Evolutionary conservation across 2,888 invertebrate species (phyloP).

Genomic region (Drosophila fulvimacula): DNA sequence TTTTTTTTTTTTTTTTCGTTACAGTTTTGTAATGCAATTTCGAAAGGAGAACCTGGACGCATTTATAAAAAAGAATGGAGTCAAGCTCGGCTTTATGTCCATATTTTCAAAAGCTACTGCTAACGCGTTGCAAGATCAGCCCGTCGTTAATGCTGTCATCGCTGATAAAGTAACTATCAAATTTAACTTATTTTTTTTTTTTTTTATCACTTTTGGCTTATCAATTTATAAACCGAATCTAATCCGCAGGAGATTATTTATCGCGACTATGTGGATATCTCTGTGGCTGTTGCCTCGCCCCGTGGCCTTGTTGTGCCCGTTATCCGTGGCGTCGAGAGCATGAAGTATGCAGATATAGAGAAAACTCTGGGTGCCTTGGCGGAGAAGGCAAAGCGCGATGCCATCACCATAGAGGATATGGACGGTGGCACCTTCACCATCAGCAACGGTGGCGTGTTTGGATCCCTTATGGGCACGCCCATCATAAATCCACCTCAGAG

Average conservation of each 20-base stretch:
- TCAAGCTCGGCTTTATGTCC: slow-evolving; percentile 99
- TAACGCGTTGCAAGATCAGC: slow-evolving; percentile 96
- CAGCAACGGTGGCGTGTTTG: slow-evolving; percentile 99
- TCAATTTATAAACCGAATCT: not conserved
- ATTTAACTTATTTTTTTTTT: not conserved
- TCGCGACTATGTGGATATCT: slow-evolving; percentile 98
- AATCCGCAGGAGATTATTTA: slow-evolving; percentile 86
- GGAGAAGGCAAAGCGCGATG: slow-evolving; percentile 94
- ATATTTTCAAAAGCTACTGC: slow-evolving; percentile 98
- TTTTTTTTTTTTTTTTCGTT: no score
- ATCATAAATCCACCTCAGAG: slow-evolving; percentile 99
- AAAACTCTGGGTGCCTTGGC: slow-evolving; percentile 93
- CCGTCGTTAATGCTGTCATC: slow-evolving; percentile 98
- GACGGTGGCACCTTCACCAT: slow-evolving; percentile 99
- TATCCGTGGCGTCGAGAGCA: slow-evolving; percentile 95
- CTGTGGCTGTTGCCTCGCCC: slow-evolving; percentile 98
- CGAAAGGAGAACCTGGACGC: slow-evolving; percentile 94
- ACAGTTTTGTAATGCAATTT: slow-evolving; percentile 95
- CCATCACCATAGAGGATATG: slow-evolving; percentile 98
- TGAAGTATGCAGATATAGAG: slow-evolving; percentile 98
- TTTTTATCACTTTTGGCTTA: not conserved
- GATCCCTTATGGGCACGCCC: slow-evolving; percentile 98
- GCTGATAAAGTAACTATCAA: slow-evolving; percentile 88
- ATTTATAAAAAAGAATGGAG: slow-evolving; percentile 96
- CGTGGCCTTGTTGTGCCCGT: slow-evolving; percentile 99